Evolutionary conservation across 2,797 vertebrate genomes (phyloP).

Genomic region (Nannoperca obscura): DNA sequence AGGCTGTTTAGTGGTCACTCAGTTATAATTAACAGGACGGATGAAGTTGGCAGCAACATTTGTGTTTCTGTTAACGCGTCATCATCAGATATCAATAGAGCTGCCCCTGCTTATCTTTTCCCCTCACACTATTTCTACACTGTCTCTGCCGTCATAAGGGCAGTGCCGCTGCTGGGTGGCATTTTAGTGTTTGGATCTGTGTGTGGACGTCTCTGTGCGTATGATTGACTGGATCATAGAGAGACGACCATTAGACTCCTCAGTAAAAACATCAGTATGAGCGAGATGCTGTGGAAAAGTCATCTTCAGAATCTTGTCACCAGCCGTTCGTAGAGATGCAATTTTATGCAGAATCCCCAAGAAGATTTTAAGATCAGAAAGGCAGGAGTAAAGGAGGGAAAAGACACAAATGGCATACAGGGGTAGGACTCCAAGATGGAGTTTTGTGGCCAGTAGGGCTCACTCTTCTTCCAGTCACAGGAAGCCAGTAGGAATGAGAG

Average conservation of each 20-base stretch:
- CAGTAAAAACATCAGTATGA: conserved; percentile 18
- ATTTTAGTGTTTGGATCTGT: not conserved
- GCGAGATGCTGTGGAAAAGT: conserved; percentile 2
- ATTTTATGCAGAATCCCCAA: not conserved
- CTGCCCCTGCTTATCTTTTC: conserved; percentile 22
- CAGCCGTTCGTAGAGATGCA: not conserved
- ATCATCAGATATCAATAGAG: conserved; percentile 14
- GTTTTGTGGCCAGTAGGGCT: conserved; percentile 74
- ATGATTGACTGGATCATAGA: conserved; percentile 4
- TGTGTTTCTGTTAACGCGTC: conserved; percentile 10
- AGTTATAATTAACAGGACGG: not conserved
- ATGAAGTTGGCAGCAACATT: conserved; percentile 1
- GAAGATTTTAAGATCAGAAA: conserved; percentile 19
- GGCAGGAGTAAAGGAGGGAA: conserved; percentile 28
- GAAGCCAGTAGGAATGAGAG: conserved; percentile 83
- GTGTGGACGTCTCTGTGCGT: not conserved
- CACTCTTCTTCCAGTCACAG: conserved; percentile 77
- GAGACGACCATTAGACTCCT: not conserved
- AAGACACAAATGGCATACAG: conserved; percentile 51
- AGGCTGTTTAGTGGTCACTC: not conserved
- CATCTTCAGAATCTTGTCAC: not conserved
- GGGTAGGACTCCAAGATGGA: conserved; percentile 68
- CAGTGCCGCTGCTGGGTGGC: not conserved
- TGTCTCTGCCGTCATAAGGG: not conserved
- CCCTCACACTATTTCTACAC: conserved; percentile 20